Base-by-base conservation (phyloP, 1,140 invertebrate species). In the Cheumatopsyche charites region DNA sequence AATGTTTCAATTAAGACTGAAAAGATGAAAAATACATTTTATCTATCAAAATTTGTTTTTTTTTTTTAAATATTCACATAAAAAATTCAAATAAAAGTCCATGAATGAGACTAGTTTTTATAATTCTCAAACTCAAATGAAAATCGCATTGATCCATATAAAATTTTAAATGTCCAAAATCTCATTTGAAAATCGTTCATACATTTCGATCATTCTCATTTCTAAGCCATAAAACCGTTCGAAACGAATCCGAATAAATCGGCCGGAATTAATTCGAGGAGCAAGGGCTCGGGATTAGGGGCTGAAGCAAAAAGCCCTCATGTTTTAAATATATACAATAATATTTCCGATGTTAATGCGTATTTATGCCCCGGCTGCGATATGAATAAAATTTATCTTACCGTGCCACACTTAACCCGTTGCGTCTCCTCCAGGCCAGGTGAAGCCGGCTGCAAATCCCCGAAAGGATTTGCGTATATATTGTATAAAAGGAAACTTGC, bases 371-470 rank as follows among this genome's bases (percentile, higher is more conserved):
- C 36, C 26, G 45, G 66, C 25, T 55, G 67, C 62, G 62, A 52
- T 67, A 69, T 58, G 58, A 69, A 55, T 55, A 68, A 68, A 68
- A 52, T 73, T 73, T 69, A 69, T 73, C 72, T 69, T 63, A 61
- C 42, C 71, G 61, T 45, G 71, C 61, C 71, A 73, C 55, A 67
- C 58, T 29, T 41, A 41, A 47, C 47, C 66, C 66, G 43, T 68
- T 45, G 49, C 41, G 47, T 55, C 55, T 58, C 23, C 15, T 49
- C 55, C 47, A 55, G 66, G 66, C 49, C 29, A 36, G 29, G 29
- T 36, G 29, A 36, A 36, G 47, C 42, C 23, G 13, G 61, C 25
- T 21, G 11, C 42, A 68, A 68, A 68, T 68, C 66, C 55, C 66
- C n/a, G 17, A 9, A 3, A 3, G 43, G 66, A 68, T 68, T 68